Evolutionary conservation across 1,140 invertebrate genomes (phyloP).

Genomic region (Metaphire vulgaris): DNA sequence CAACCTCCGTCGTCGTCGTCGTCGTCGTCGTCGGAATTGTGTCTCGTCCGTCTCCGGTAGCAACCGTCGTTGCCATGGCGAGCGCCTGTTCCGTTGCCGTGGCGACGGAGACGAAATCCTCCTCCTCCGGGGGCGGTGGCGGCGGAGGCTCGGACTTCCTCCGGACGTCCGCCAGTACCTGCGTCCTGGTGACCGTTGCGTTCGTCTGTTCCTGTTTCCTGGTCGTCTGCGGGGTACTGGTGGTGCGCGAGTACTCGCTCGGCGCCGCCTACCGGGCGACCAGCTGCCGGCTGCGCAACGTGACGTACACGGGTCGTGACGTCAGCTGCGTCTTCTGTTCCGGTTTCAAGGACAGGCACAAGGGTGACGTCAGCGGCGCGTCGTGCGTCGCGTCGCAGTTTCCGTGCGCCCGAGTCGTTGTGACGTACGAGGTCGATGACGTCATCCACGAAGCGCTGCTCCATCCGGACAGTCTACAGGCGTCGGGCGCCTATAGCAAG

Average conservation of each 20-base stretch:
- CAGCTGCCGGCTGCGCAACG: conserved; percentile 22
- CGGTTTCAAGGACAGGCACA: conserved; percentile 25
- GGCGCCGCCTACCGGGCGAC: conserved; percentile 15
- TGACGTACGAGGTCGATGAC: conserved; percentile 19
- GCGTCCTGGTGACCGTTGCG: conserved; percentile 26
- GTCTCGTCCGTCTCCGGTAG: background rate
- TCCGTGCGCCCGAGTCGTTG: conserved; percentile 26
- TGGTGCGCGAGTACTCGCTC: conserved; percentile 27
- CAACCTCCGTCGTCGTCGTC: background rate
- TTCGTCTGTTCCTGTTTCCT: conserved; percentile 26
- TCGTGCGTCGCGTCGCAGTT: conserved; percentile 21
- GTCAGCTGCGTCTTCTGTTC: conserved; percentile 28
- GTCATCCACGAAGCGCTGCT: conserved; percentile 16
- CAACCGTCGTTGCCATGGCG: background rate
- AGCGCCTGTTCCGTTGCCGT: conserved; percentile 24
- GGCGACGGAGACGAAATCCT: conserved; percentile 10
- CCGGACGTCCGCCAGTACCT: conserved; percentile 20
- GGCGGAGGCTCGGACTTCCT: conserved; percentile 21
- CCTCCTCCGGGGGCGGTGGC: too few relatives aligned
- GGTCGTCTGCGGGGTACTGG: conserved; percentile 29
- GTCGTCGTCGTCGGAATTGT: background rate
- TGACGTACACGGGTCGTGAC: conserved; percentile 19
- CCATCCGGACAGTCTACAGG: conserved; percentile 31
- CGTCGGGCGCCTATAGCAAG: conserved; percentile 21
- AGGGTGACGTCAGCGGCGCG: conserved; percentile 20